Evolutionary conservation across 2,888 invertebrate species (phyloP).

Genomic region (Tuberolachnus salignus): DNA sequence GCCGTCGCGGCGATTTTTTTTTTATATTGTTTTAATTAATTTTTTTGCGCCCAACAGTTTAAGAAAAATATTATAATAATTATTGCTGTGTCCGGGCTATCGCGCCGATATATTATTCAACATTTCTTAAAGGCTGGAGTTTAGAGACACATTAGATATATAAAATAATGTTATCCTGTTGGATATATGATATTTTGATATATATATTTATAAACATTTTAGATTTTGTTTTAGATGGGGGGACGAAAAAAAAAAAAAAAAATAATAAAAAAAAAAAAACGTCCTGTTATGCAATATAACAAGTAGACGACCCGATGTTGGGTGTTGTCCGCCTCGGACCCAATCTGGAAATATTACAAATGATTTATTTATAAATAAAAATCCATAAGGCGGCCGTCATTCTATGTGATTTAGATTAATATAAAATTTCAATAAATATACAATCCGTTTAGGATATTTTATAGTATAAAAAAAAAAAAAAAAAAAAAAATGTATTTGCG

Average conservation of each 20-base stretch:
- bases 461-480: too few species aligned
- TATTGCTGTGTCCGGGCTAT: not conserved
- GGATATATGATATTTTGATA: slow-evolving; percentile 2
- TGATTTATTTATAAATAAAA: too few species aligned
- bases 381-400: too few species aligned
- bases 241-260: not conserved
- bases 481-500: too few species aligned
- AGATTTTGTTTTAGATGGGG: slow-evolving; percentile 46
- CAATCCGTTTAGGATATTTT: too few species aligned
- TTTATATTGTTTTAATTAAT: slow-evolving; percentile 2
- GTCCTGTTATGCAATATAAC: not conserved
- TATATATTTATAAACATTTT: slow-evolving; percentile 49
- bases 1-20: slow-evolving; percentile 23
- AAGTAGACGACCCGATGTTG: not conserved
- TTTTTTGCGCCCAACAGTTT: slow-evolving; percentile 12
- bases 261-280: not conserved
- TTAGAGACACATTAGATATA: slow-evolving; percentile 24
- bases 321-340: slow-evolving; percentile 31
- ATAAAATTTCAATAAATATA: too few species aligned
- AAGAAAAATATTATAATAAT: slow-evolving; percentile 15
- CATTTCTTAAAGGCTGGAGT: slow-evolving; percentile 42
- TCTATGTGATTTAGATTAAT: too few species aligned
- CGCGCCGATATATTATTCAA: slow-evolving; percentile 31
- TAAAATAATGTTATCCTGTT: too few species aligned
- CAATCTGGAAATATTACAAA: too few species aligned